Base-by-base conservation (phyloP, 1,140 invertebrate species). In the Tetramorium simillimum region DNA sequence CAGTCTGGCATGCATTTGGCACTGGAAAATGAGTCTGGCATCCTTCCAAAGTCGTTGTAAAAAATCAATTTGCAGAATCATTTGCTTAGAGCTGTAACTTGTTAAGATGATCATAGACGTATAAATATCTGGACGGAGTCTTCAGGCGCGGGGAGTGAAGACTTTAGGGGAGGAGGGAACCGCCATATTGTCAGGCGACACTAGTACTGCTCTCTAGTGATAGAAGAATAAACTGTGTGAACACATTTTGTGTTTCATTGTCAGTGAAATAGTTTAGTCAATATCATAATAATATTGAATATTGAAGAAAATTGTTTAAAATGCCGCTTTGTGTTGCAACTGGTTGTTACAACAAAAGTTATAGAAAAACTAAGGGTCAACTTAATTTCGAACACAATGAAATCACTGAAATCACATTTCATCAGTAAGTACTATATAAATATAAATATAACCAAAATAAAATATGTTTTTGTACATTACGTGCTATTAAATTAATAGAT, bases 171-270 rank as follows among this genome's bases (percentile, higher is more conserved):
- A 56, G 28, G 10, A 56, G 49, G 12, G 12, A 33, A 9, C 2
- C 24, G 46, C 70, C 70, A 73, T 73, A 73, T 73, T 73, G 18
- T 73, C 3, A 56, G 51, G 33, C 70, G 70, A 56, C 51, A 56
- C n/a, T 73, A 56, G 18, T 73, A 7, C 18, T 73, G 33, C 28
- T 53, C 2, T 6, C 28, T 73, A n/a, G 51, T 37, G 70, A 1
- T 12, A 73, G 10, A 56, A 37, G 5, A 73, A 73, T 56, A 56
- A 43, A 28, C 3, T 63, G 62, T 63, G 60, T 4, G 4, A 33
- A 33, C 33, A 33, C 33, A 33, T 33, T 33, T 33, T 33, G 28
- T 28, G 2, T 28, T 28, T 28, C 28, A 28, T 28, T 2, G 33
- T 33, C 33, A 33, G 33, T 33, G 33, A 33, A 33, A 33, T 33